Evolutionary conservation across 2,797 vertebrate species (phyloP), one percentile per base, ranked within the genome.

Genomic region (Chelidonichthys spinosus): DNA sequence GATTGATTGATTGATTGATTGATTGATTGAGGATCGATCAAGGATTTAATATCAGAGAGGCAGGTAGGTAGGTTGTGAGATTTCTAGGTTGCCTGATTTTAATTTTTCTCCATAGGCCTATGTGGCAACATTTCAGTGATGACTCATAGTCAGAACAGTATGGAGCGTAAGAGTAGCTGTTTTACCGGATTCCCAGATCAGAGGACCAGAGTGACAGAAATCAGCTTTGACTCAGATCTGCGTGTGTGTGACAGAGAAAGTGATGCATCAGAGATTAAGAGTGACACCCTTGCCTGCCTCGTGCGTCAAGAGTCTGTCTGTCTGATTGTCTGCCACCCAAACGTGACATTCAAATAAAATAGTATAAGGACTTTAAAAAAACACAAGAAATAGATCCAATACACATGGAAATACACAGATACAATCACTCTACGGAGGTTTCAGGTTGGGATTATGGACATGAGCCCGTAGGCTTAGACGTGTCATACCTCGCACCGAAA

Each of bases 201-300:
- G 13, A 82, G 10, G 17, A 3, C 36, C 10, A 56, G 71, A 64
- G 52, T 53, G 63, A 76, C 63, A 74, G 60, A 72, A 69, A 15
- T 65, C 35, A 74, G 33, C 44, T 46, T 6, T 82, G 61, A 79
- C 43, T 79, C 72, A 64, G 14, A 32, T 35, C 6, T 47, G 58
- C 15, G 58, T 25, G 65, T 40, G 35, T 70, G 37, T 15, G 63
- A 86, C 74, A 76, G 66, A 60, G 46, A 85, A 68, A 76, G 68
- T 74, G 49, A 69, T 25, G 1, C 58, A 43, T 53, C 14, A 58
- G 7, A 50, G 35, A 74, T 44, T 2, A n/a, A 78, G 39, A 80
- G 65, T 69, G 66, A 76, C 75, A 67, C 37, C 43, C 65, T 33
- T 46, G 5, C 18, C 68, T 53, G 40, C 63, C 13, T 72, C 7